phyloP scores from a whole-genome alignment of 2,888 invertebrate species.

The Protula sp. region DNA sequence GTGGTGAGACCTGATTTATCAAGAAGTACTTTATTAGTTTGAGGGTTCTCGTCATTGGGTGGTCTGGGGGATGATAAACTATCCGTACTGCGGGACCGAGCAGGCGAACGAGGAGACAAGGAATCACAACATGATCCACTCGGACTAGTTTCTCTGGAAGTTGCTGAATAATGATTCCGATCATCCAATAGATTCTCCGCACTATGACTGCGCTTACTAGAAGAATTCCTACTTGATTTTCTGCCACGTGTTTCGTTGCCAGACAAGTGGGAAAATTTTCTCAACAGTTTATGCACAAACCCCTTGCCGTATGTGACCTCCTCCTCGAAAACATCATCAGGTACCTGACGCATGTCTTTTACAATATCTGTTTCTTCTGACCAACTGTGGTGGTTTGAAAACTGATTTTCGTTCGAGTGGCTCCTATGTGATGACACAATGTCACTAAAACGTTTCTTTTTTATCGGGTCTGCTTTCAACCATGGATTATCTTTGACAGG shows the following conservation, averaged over 20 bases:
- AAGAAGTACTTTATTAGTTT: neutral
- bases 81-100: neutral
- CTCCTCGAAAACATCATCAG: constrained; percentile 14
- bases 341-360: constrained; percentile 1
- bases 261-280: constrained; percentile 28
- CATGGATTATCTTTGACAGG: neutral
- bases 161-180: neutral
- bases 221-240: too few relatives aligned
- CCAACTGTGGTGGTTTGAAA: constrained; percentile 6
- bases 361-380: constrained; percentile 7
- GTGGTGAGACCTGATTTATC: neutral
- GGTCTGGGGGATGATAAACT: neutral
- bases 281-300: constrained; percentile 43
- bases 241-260: constrained; percentile 1
- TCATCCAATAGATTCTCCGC: constrained; percentile 9
- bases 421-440: neutral
- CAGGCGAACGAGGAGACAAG: neutral
- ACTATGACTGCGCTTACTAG: constrained; percentile 8
- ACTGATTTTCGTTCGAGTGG: neutral
- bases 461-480: neutral
- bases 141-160: neutral
- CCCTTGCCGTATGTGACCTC: constrained; percentile 44
- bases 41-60: neutral
- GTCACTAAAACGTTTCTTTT: neutral
- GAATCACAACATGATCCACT: neutral